Conservation (phyloP, 2,888 invertebrate species). For the Drosophila melanosoma region DNA sequence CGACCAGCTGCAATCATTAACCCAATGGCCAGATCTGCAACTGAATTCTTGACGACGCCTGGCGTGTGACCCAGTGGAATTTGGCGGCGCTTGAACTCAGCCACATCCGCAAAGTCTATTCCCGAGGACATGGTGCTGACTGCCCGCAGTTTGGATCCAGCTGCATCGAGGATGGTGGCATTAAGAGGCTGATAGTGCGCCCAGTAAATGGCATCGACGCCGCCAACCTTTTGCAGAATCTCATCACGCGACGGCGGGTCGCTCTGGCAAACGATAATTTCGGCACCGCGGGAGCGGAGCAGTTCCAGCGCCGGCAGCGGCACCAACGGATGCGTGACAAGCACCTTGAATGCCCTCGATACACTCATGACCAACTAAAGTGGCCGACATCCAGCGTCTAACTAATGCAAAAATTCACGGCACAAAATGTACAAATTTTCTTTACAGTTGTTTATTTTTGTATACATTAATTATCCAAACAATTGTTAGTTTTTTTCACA, state of each 20-base stretch:
- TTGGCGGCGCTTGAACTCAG: conserved; percentile 89
- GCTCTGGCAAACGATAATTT: conserved; percentile 79
- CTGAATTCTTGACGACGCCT: conserved; percentile 90
- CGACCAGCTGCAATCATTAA: conserved; percentile 91
- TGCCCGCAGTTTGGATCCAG: conserved; percentile 89
- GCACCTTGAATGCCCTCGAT: conserved; percentile 85
- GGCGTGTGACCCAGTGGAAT: conserved; percentile 93
- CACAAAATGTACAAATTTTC: neutral
- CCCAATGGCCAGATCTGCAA: conserved; percentile 93
- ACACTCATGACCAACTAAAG: conserved; percentile 45
- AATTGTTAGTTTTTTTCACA: conserved; percentile 38
- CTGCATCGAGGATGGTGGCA: conserved; percentile 82
- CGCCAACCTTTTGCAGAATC: conserved; percentile 79
- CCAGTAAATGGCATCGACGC: conserved; percentile 84
- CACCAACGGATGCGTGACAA: conserved; percentile 90
- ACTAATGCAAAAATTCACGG: conserved; percentile 40
- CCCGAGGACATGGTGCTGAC: conserved; percentile 95
- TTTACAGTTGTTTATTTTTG: conserved; percentile 1
- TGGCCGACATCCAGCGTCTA: conserved; percentile 1
- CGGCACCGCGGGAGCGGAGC: conserved; percentile 86
- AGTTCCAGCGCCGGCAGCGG: conserved; percentile 88
- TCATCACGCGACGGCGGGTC: conserved; percentile 80
- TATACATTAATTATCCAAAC: conserved; percentile 22
- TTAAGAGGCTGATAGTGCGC: conserved; percentile 82
- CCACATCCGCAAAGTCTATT: conserved; percentile 92